Evolutionary conservation across 2,888 invertebrate species (phyloP).

Genomic region (Drosophila antonietae): DNA sequence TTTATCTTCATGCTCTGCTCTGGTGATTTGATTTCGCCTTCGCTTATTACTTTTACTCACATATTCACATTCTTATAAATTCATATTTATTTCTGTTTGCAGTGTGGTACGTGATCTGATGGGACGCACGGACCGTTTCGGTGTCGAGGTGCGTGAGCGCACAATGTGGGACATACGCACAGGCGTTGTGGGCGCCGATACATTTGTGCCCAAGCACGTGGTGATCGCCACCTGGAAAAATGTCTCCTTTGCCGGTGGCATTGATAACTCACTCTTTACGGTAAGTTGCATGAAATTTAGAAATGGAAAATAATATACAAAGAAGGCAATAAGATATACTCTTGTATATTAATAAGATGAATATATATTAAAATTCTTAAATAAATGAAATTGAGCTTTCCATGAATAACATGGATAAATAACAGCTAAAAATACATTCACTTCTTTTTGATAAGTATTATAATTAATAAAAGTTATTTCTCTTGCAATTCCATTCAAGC

Average conservation of each 20-base stretch:
- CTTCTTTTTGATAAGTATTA: not conserved
- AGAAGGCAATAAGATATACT: too few species aligned
- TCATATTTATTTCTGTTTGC: conserved; percentile 39
- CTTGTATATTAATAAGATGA: not conserved
- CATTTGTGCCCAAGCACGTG: conserved; percentile 95
- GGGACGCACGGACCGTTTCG: conserved; percentile 91
- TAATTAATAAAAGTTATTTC: not conserved
- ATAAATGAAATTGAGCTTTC: not conserved
- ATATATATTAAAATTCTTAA: not conserved
- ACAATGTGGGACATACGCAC: conserved; percentile 94
- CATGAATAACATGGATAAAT: not conserved
- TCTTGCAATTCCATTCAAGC: not conserved
- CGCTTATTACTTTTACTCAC: conserved; percentile 15
- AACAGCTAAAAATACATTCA: not conserved
- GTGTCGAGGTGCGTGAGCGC: conserved; percentile 93
- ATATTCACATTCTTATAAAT: conserved; percentile 7
- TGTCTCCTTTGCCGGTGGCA: conserved; percentile 96
- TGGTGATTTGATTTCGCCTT: conserved; percentile 59
- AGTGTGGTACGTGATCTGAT: conserved; percentile 89
- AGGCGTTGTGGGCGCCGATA: conserved; percentile 95
- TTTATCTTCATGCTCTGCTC: conserved; percentile 71
- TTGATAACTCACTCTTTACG: conserved; percentile 90
- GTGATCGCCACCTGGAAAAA: conserved; percentile 98
- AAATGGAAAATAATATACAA: not conserved
- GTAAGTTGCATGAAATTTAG: conserved; percentile 83